Evolutionary conservation across 2,797 vertebrate genomes (phyloP), one percentile per base, ranked within the genome.

Genomic region (Hypotaenidia philippensis): DNA sequence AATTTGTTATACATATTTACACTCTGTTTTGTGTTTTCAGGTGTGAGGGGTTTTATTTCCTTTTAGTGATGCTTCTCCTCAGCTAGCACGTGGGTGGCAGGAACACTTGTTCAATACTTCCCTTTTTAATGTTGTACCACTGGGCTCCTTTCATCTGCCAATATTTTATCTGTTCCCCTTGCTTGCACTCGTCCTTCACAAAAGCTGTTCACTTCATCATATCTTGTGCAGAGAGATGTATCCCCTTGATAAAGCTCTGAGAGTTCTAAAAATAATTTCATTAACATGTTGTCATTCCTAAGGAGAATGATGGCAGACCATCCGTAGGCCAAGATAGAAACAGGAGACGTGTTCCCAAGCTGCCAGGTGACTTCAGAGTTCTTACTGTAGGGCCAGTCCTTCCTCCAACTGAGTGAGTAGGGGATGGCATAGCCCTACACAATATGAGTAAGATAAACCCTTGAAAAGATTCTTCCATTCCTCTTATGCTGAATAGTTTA

Each of bases 381-480:
- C 4, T 50, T 29, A 8, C 11, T 0, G 0, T 20, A 23, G 26
- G 5, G 17, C 25, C 6, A 59, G 22, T 38, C 50, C 8, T 47
- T 47, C 18, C 29, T 68, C n/a, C 55, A 82, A 11, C 3, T 3
- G n/a, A 63, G 13, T 21, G 20, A 70, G 21, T 17, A 34, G 15
- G 13, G 10, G 3, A 31, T 76, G 7, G 8, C 14, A n/a, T 18
- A 83, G 7, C 6, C 18, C 29, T 52, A 40, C 7, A 32, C 9
- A 72, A 4, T 20, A 26, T 59, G 5, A 79, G 6, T 9, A 72
- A 68, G 53, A 68, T 25, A 66, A 83, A 49, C 4, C 22, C 10
- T 77, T 49, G 29, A 60, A 81, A n/a, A 86, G 45, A 69, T 41
- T 49, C n/a, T 81, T 71, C 49, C n/a, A 3, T 71, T 84, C 6